Conservation (phyloP, 2,113 vertebrate species). For the Tragelaphus scriptus region DNA sequence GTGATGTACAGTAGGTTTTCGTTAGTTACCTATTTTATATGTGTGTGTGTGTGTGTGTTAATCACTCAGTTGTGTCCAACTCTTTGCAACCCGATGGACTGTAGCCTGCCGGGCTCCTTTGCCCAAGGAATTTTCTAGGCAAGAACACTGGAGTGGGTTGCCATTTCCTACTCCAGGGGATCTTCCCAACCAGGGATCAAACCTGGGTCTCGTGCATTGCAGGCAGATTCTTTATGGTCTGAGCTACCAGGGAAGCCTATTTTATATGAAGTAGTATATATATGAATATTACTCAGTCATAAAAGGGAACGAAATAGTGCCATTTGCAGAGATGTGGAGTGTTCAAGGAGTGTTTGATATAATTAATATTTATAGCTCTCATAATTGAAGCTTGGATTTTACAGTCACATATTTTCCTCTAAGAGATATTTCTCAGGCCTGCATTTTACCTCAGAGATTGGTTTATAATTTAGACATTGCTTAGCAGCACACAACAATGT, state of each 20-base stretch:
- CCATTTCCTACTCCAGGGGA: neutral
- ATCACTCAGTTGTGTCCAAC: neutral
- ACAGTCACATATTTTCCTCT: neutral
- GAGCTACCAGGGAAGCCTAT: neutral
- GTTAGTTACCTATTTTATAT: neutral
- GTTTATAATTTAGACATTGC: neutral
- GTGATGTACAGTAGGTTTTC: neutral
- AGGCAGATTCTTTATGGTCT: neutral
- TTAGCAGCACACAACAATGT: neutral
- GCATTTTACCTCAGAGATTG: neutral
- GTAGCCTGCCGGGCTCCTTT: neutral
- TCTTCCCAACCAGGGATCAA: neutral
- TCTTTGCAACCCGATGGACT: neutral
- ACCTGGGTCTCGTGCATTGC: neutral
- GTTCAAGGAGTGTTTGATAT: neutral
- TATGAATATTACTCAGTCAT: neutral
- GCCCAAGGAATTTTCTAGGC: neutral
- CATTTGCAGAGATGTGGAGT: neutral
- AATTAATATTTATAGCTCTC: neutral
- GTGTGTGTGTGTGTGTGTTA: neutral
- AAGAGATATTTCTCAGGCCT: neutral
- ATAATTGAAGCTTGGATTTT: neutral
- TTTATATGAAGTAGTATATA: neutral
- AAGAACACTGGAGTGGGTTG: neutral
- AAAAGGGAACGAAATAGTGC: neutral